Percentiles rank a stretch among this genome's conserved stretches.
Evolutionary conservation across 2,888 invertebrate species (phyloP).

Genomic region (Drosophila demipolita): DNA sequence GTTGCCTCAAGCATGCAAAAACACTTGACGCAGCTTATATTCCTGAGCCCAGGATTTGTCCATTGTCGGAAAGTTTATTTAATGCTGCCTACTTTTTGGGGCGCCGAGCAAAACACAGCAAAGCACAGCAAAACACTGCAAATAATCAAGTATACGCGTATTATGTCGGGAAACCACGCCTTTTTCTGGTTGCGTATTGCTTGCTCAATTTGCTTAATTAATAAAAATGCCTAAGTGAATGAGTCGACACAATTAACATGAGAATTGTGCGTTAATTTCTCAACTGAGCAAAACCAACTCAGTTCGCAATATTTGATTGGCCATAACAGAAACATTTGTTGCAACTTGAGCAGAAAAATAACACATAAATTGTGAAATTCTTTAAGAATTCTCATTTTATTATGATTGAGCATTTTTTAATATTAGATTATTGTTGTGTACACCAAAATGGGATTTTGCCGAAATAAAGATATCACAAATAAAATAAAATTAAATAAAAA

Average conservation of each 20-base stretch:
- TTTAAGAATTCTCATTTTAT: not conserved
- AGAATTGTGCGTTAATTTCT: slow-evolving; percentile 20
- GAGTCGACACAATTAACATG: slow-evolving; percentile 32
- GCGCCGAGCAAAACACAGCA: slow-evolving; percentile 32
- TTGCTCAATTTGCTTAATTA: slow-evolving; percentile 75
- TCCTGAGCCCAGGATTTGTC: slow-evolving; percentile 9
- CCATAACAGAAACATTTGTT: not conserved
- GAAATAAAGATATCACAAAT: too few relatives aligned
- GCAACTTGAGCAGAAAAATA: not conserved
- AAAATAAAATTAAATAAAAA: too few relatives aligned
- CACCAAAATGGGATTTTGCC: not conserved
- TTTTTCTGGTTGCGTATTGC: slow-evolving; percentile 12
- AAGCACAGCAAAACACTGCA: slow-evolving; percentile 41
- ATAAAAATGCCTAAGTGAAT: slow-evolving; percentile 68
- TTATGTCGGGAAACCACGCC: slow-evolving; percentile 17
- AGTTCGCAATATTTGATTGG: slow-evolving; percentile 1
- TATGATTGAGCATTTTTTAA: not conserved
- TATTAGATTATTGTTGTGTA: not conserved
- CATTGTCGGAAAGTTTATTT: slow-evolving; percentile 38
- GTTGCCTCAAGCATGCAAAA: slow-evolving; percentile 35
- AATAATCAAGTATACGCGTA: slow-evolving; percentile 71
- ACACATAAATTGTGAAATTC: not conserved
- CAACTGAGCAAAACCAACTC: not conserved
- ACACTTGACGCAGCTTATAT: slow-evolving; percentile 42
- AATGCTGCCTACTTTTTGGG: slow-evolving; percentile 50